Percentiles rank a stretch among this genome's conserved stretches.
Evolutionary conservation across 2,113 vertebrate species (phyloP).

Genomic region (Trinectes maculatus): DNA sequence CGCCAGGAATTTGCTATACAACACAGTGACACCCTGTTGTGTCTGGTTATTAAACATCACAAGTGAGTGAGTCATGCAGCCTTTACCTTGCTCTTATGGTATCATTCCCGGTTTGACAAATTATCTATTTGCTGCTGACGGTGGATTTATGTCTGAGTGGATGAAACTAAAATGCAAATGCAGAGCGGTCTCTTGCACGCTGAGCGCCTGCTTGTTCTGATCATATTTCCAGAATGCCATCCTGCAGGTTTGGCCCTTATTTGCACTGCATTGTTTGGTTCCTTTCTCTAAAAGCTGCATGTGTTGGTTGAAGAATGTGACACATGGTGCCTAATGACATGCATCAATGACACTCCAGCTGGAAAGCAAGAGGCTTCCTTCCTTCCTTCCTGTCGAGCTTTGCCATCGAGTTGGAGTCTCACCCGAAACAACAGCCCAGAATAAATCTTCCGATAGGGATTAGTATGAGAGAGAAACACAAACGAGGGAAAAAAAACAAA

Average conservation of each 20-base stretch:
- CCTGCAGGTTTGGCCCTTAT: slow-evolving; percentile 44
- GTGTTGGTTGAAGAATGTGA: slow-evolving; percentile 51
- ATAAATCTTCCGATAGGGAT: slow-evolving; percentile 67
- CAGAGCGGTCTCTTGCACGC: slow-evolving; percentile 16
- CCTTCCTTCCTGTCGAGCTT: slow-evolving; percentile 56
- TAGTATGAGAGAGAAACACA: slow-evolving; percentile 50
- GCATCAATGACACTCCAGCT: slow-evolving; percentile 58
- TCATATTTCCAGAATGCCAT: slow-evolving; percentile 44
- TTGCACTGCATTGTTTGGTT: slow-evolving; percentile 44
- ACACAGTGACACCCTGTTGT: slow-evolving; percentile 14
- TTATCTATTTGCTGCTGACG: slow-evolving; percentile 6
- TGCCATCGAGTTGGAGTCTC: slow-evolving; percentile 50
- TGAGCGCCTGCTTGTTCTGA: slow-evolving; percentile 29
- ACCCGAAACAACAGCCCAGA: slow-evolving; percentile 60
- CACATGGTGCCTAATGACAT: slow-evolving; percentile 60
- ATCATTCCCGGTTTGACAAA: slow-evolving; percentile 39
- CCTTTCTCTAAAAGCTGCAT: slow-evolving; percentile 24
- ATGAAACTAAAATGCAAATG: slow-evolving; percentile 11
- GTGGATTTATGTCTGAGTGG: not conserved
- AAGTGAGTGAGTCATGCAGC: slow-evolving; percentile 15
- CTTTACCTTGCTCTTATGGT: slow-evolving; percentile 12
- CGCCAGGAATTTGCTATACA: not conserved
- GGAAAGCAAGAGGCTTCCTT: slow-evolving; percentile 47
- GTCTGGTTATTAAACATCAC: slow-evolving; percentile 11
- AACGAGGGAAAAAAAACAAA: slow-evolving; percentile 30